Conservation (phyloP, 2,888 invertebrate species). For the Trachelus tabidus region DNA sequence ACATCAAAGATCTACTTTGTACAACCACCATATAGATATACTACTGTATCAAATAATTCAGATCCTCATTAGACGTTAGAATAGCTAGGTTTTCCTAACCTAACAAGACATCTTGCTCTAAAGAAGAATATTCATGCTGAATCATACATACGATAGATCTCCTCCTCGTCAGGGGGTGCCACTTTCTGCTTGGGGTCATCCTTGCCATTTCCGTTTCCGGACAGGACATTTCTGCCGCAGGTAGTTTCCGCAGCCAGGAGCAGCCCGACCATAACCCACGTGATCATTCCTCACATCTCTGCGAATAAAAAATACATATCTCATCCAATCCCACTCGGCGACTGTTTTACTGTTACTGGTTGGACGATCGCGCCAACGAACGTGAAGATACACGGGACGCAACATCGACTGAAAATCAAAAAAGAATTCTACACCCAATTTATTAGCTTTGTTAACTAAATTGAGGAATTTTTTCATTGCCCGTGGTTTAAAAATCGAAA, state of each 20-base stretch:
- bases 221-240: slow-evolving; percentile 62
- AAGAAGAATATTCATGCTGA: background rate
- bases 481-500: background rate
- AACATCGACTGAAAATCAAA: background rate
- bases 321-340: background rate
- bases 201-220: slow-evolving; percentile 59
- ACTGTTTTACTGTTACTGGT: background rate
- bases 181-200: slow-evolving; percentile 56
- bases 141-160: slow-evolving; percentile 59
- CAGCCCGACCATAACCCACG: slow-evolving; percentile 66
- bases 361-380: background rate
- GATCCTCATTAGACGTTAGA: background rate
- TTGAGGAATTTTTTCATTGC: background rate
- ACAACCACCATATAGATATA: background rate
- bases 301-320: slow-evolving; percentile 39
- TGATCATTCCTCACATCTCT: slow-evolving; percentile 67
- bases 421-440: background rate
- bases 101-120: background rate
- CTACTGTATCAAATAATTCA: background rate
- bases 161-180: slow-evolving; percentile 58
- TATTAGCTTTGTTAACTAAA: background rate
- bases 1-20: background rate
- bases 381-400: background rate
- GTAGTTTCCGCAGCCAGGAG: slow-evolving; percentile 65
- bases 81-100: background rate